phyloP scores from a whole-genome alignment of 1,140 invertebrate species.

The Drosophila nasuta region DNA sequence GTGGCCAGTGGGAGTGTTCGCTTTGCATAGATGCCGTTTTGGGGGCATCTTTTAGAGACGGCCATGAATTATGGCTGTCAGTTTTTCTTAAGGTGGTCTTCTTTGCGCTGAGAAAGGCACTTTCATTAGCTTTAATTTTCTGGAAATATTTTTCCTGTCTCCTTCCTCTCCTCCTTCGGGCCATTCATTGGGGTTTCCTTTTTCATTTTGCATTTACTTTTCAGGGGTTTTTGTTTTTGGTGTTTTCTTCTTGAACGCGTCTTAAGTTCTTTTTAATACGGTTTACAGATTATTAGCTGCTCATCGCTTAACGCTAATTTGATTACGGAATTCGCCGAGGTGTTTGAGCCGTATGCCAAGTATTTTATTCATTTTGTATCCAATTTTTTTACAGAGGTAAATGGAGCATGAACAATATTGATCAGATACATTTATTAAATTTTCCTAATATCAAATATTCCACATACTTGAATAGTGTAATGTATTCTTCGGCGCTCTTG shows the following conservation, averaged over 20 bases:
- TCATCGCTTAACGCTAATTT: conserved; percentile 77
- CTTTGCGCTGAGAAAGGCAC: conserved; percentile 45
- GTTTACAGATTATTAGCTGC: conserved; percentile 83
- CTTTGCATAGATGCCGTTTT: conserved; percentile 18
- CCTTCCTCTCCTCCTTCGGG: conserved; percentile 15
- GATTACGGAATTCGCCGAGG: conserved; percentile 63
- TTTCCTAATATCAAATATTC: no score
- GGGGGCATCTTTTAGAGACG: conserved; percentile 33
- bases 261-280: conserved; percentile 73
- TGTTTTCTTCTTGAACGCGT: conserved; percentile 65
- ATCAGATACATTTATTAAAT: background rate
- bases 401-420: background rate
- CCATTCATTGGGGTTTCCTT: background rate
- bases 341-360: conserved; percentile 45
- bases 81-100: conserved; percentile 75
- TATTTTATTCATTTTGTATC: conserved; percentile 15
- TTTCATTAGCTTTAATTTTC: conserved; percentile 84
- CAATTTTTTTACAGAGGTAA: background rate
- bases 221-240: conserved; percentile 49
- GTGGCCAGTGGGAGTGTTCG: conserved; percentile 13
- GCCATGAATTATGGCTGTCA: conserved; percentile 79
- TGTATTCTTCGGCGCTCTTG: background rate
- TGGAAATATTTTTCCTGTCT: conserved; percentile 73
- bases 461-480: background rate
- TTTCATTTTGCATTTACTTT: conserved; percentile 23